Percentiles rank a stretch among this genome's conserved stretches.
phyloP scores from a whole-genome alignment of 2,113 vertebrate genomes.

The Crotalus horridus region DNA sequence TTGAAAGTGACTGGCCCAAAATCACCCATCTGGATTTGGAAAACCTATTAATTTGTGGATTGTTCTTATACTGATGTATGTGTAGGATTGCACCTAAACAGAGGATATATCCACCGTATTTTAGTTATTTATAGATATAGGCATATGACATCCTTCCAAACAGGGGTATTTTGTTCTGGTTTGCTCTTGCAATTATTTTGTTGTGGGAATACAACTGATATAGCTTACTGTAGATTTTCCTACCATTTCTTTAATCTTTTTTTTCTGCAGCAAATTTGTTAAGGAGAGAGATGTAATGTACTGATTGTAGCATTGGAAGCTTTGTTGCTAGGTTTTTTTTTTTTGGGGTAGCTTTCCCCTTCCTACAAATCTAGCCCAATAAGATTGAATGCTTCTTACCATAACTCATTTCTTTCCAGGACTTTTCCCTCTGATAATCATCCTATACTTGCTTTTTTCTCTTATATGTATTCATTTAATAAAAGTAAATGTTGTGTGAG shows the following conservation, averaged over 20 bases:
- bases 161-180: not conserved
- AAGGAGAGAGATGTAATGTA: not conserved
- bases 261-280: not conserved
- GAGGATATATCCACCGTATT: not conserved
- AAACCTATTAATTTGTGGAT: not conserved
- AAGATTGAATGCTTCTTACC: not conserved
- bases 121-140: not conserved
- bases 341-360: not conserved
- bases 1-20: too few relatives aligned
- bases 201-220: not conserved
- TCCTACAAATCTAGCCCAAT: not conserved
- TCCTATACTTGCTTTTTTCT: too few relatives aligned
- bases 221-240: not conserved
- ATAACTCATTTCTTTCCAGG: not conserved
- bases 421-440: not conserved
- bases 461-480: not conserved
- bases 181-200: not conserved
- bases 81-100: not conserved
- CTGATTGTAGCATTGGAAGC: not conserved
- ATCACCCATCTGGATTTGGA: not conserved
- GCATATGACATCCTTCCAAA: not conserved
- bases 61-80: not conserved
- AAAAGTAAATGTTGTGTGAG: too few relatives aligned
- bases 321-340: not conserved
- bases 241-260: not conserved